A percentile compares a stretch with the other conserved stretches of the same genome.
Conservation (phyloP, 2,888 invertebrate species). For the Atrina japonica region DNA sequence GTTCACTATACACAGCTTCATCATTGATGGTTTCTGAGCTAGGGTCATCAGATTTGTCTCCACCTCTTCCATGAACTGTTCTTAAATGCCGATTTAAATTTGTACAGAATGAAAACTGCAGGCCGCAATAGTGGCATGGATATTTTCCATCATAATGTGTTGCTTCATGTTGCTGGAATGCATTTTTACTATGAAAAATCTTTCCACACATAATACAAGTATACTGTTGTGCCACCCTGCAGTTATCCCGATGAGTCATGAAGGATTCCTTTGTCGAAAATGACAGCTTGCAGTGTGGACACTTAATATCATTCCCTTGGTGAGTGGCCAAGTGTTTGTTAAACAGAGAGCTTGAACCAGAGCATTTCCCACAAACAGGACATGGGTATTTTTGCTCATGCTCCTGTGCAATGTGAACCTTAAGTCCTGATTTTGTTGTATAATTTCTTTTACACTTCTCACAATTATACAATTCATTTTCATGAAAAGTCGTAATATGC, state of each 20-base stretch:
- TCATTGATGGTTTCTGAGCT: not conserved
- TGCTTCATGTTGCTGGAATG: slow-evolving; percentile 31
- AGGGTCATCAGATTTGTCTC: not conserved
- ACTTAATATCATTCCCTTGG: slow-evolving; percentile 14
- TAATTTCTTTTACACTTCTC: slow-evolving; percentile 22
- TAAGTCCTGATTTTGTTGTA: slow-evolving; percentile 12
- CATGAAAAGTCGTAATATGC: slow-evolving; percentile 13
- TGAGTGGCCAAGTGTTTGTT: slow-evolving; percentile 24
- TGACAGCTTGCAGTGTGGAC: slow-evolving; percentile 15
- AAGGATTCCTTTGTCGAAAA: slow-evolving; percentile 15
- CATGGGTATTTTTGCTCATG: slow-evolving; percentile 22
- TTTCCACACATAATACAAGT: slow-evolving; percentile 25
- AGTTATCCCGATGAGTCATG: slow-evolving; percentile 18
- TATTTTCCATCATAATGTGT: slow-evolving; percentile 30
- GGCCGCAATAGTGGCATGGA: slow-evolving; percentile 28
- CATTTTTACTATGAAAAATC: slow-evolving; percentile 23
- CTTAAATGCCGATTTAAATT: slow-evolving; percentile 26
- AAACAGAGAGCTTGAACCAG: slow-evolving; percentile 22
- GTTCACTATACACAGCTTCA: no score
- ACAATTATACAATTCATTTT: slow-evolving; percentile 7
- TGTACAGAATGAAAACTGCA: slow-evolving; percentile 25
- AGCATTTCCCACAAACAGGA: slow-evolving; percentile 17
- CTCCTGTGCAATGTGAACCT: slow-evolving; percentile 20
- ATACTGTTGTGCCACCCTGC: slow-evolving; percentile 8
- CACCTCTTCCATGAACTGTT: slow-evolving; percentile 13